Base-by-base conservation (phyloP, 2,888 invertebrate genomes). In the Malacosoma neustria region DNA sequence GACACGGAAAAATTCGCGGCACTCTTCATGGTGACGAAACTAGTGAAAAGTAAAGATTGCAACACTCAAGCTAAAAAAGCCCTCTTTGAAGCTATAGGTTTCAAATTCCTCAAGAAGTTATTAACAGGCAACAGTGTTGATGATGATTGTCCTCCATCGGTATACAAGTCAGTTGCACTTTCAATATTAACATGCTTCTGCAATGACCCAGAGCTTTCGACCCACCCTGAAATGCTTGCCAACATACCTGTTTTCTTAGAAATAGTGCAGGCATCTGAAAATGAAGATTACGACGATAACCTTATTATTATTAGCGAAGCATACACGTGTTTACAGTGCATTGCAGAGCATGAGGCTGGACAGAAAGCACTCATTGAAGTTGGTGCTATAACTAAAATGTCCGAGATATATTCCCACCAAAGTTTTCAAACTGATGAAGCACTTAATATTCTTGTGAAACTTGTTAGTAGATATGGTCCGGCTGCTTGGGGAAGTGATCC, bases 1-100 rank as follows among this genome's bases (percentile, higher is more conserved):
- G 96, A 97, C 72, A 95, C 95, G 0, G 96, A 96, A 72, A 96
- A 95, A 70, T 95, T 97, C 70, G 96, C 96, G 30, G 95, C 93
- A 1, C 87, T 97, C 35, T 95, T 96, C 70, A 93, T 96, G 92
- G 95, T 96, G 36, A 96, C 96, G 2, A 97, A 96, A 72, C 76
- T 96, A 37, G 92, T 96, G 30, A 94, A 94, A 72, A 91, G 92
- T 47, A 93, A 93, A 62, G 93, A 95, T 57, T 93, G 95, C 65
- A 90, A 89, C 54, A 81, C 91, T 6, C 86, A 89, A n/a, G 90
- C 91, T n/a, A 93, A 93, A 66, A 92, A 91, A 58, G 88, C 92
- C 22, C 86, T 97, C 2, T 95, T 97, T 60, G 94, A 96, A 79
- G 94, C 95, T 1, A 95, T 97, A 55, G 97, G 97, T 13, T 93